Evolutionary conservation across 2,113 vertebrate species (phyloP), one percentile per base, ranked within the genome.

Genomic region (Perca flavescens): DNA sequence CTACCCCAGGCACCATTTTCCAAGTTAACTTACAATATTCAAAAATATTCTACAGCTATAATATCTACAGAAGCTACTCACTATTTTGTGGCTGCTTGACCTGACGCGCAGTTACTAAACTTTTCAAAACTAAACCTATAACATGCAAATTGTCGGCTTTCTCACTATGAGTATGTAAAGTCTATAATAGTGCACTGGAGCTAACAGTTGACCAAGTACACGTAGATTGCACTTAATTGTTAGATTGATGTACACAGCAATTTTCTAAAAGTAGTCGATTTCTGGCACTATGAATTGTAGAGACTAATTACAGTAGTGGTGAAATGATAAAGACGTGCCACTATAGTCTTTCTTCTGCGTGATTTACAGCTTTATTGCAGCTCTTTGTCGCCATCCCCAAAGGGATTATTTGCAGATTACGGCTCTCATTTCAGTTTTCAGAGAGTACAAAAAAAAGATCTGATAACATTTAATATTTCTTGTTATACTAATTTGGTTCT

Each of bases 391-490:
- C 46, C 1, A 0, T 9, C 25, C 65, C 46, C 12, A 21, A 61
- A 67, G 49, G 34, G 74, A 61, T 60, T 2, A 49, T 16, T 34
- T 15, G 8, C 22, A 53, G 80, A 82, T 57, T 49, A 70, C 7
- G 0, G 21, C 60, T 58, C 50, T 80, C 21, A 21, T 76, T 67
- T 61, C 36, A 2, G 16, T 78, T 46, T 19, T 64, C 9, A 43
- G 52, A 70, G 16, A 6, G 4, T 21, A 52, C 40, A 67, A 57
- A 65, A 70, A 70, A 60, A 57, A 66, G 28, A 31, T 63, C 36
- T 2, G 28, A 66, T 71, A 74, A 74, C 58, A 66, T 71, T 54
- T 15, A 69, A 56, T 57, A 25, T 21, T 74, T 63, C 57, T 34
- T 65, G 58, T 78, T 17, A 3, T 8, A 49, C 53, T 60, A 43